Base-by-base conservation (phyloP, 2,797 vertebrate species). In the Danio jaintianensis region DNA sequence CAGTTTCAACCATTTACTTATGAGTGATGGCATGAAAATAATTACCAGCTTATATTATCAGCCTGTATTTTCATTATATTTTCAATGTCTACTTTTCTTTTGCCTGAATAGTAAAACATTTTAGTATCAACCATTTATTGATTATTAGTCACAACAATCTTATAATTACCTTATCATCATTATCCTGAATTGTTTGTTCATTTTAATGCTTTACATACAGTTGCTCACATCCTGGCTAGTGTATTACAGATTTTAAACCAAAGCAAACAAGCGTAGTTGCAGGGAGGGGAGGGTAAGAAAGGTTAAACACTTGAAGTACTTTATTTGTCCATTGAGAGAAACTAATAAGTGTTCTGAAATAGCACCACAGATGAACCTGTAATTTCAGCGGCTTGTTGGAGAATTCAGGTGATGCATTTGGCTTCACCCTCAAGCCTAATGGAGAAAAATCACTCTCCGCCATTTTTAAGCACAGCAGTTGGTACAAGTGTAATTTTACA, bases 401-500 rank as follows among this genome's bases (percentile, higher is more conserved):
- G 52, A 64, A 61, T 77, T 48, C 12, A 45, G 52, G 18, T 58
- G 45, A 56, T 52, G 29, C 58, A 59, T 58, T 63, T 45, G 47
- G 29, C 64, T 81, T 6, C 45, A 16, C 12, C 52, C 29, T 55
- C 38, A 40, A 67, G 71, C 76, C 45, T 68, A 71, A 63, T 58
- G 69, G 68, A 58, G 62, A 55, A 78, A 75, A 78, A 64, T 59
- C 66, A 61, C 63, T 67, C 12, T 29, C 22, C 18, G 48, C 9
- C 72, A 68, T 76, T 58, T 76, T 84, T 58, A 52, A 68, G 38
- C 43, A 56, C 78, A 78, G 80, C 72, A 63, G 48, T 82, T 63
- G 11, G 47, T 59, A 59, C 66, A 59, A 36, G 48, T 79, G 71
- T 72, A 55, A 72, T 85, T 87, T 82, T 87, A 75, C 55, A 76